A percentile compares a stretch with the other conserved stretches of the same genome.
phyloP scores from a whole-genome alignment of 1,140 invertebrate genomes.

The Plutomurus gul region DNA sequence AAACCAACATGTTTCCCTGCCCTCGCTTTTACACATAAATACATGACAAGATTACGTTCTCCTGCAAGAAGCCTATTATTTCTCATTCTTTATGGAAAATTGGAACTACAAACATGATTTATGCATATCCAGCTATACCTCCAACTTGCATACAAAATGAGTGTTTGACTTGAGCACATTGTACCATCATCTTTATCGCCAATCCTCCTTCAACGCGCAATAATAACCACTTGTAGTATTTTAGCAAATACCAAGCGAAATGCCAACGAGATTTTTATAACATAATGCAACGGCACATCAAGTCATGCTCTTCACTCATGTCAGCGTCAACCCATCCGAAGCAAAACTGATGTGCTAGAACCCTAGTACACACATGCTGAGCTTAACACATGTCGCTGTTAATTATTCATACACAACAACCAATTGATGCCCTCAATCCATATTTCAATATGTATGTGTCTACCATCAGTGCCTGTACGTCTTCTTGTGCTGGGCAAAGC shows the following conservation, averaged over 20 bases:
- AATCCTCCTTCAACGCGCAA: not conserved
- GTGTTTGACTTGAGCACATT: no score
- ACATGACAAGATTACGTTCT: constrained; percentile 9
- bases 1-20: constrained; percentile 24
- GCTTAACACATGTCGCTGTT: no score
- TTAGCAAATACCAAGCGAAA: not conserved
- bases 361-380: no score
- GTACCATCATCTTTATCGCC: no score
- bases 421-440: no score
- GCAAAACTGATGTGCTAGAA: no score
- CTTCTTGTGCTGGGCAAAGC: no score
- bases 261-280: not conserved
- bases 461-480: no score
- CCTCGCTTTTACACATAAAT: constrained; percentile 13
- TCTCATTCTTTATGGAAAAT: constrained; percentile 12
- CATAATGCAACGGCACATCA: not conserved
- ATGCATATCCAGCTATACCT: constrained; percentile 8
- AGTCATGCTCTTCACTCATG: not conserved
- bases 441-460: no score
- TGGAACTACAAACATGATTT: constrained; percentile 20
- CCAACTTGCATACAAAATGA: constrained; percentile 7
- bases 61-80: not conserved
- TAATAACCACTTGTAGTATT: not conserved
- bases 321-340: no score
- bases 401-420: no score